Evolutionary conservation across 2,797 vertebrate genomes (phyloP).

Genomic region (Meda fulgida): DNA sequence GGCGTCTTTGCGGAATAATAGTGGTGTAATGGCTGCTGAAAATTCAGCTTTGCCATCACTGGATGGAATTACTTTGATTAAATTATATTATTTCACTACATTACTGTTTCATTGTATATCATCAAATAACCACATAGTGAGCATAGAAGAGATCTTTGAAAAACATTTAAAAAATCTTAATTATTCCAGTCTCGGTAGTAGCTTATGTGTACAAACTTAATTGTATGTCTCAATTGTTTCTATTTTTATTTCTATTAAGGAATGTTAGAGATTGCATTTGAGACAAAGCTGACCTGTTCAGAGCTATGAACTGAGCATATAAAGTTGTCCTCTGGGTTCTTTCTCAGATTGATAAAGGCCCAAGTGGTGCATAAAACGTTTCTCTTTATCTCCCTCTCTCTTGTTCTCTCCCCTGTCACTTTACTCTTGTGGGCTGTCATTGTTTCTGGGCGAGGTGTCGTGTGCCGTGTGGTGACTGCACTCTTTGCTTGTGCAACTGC

Average conservation of each 20-base stretch:
- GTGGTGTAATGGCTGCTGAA: neutral
- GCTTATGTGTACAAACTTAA: neutral
- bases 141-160: neutral
- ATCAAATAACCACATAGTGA: neutral
- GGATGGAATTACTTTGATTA: neutral
- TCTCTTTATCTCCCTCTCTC: slow-evolving; percentile 24
- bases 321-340: slow-evolving; percentile 22
- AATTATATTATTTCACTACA: neutral
- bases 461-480: slow-evolving; percentile 45
- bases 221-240: neutral
- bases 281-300: neutral
- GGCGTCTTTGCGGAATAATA: neutral
- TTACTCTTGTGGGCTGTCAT: slow-evolving; percentile 43
- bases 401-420: slow-evolving; percentile 40
- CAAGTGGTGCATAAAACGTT: slow-evolving; percentile 12
- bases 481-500: slow-evolving; percentile 40
- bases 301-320: slow-evolving; percentile 12
- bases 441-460: slow-evolving; percentile 39
- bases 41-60: neutral
- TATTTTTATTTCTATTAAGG: neutral
- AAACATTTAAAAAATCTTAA: neutral
- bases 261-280: neutral
- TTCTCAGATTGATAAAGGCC: slow-evolving; percentile 22
- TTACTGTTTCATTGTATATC: neutral
- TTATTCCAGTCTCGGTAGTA: neutral